Evolutionary conservation across 2,797 vertebrate species (phyloP).

Genomic region (Zenarchopterus dispar): DNA sequence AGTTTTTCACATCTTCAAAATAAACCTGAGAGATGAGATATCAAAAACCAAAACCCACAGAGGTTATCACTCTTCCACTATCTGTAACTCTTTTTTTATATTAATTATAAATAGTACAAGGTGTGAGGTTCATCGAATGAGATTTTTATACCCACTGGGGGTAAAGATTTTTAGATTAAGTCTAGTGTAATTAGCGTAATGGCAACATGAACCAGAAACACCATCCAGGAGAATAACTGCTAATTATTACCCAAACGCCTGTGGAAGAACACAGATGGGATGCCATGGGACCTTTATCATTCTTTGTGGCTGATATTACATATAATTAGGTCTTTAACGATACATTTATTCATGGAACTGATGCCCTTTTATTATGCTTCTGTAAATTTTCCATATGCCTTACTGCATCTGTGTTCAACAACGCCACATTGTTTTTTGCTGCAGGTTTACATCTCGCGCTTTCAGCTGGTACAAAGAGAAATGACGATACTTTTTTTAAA

Average conservation of each 20-base stretch:
- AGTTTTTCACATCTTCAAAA: slow-evolving; percentile 9
- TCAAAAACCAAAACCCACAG: background rate
- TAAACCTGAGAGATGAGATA: slow-evolving; percentile 14
- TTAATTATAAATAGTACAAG: slow-evolving; percentile 21
- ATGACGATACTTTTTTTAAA: background rate
- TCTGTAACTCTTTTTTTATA: background rate
- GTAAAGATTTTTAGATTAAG: slow-evolving; percentile 1
- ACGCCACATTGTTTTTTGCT: no score
- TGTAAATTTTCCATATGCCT: no score
- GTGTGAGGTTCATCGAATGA: slow-evolving; percentile 8
- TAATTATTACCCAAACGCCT: background rate
- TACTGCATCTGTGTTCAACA: no score
- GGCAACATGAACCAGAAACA: background rate
- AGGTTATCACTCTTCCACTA: slow-evolving; percentile 2
- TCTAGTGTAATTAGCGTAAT: slow-evolving; percentile 3
- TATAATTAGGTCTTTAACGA: no score
- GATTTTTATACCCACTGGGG: slow-evolving; percentile 6
- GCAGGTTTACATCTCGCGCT: no score
- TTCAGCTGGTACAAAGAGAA: background rate
- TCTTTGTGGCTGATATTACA: no score
- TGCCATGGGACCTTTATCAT: no score
- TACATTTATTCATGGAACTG: no score
- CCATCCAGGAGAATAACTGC: background rate
- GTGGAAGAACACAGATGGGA: no score
- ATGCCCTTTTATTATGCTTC: no score